Percentiles rank a stretch among this genome's conserved stretches.
phyloP scores from a whole-genome alignment of 1,140 invertebrate genomes.

The Pectinophora gossypiella region DNA sequence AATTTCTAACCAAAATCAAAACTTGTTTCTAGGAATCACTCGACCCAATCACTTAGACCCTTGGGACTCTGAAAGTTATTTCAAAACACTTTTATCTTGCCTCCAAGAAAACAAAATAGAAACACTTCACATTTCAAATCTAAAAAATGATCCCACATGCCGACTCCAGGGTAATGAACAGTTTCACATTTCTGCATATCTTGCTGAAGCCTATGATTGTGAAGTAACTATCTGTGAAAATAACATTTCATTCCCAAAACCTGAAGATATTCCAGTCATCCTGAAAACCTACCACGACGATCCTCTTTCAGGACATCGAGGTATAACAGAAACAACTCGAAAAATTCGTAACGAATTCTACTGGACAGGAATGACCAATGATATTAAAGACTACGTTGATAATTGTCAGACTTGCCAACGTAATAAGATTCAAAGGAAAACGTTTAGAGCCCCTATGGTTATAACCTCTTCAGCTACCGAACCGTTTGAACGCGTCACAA shows the following conservation, averaged over 20 bases:
- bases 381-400: constrained; percentile 41
- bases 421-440: constrained; percentile 41
- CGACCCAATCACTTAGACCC: constrained; percentile 24
- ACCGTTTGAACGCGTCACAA: constrained; percentile 43
- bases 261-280: constrained; percentile 39
- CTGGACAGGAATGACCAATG: constrained; percentile 46
- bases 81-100: constrained; percentile 19
- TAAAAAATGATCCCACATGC: constrained; percentile 23
- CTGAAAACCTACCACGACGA: constrained; percentile 45
- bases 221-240: constrained; percentile 27
- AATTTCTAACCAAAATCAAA: constrained; percentile 24
- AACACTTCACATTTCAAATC: constrained; percentile 17
- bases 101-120: constrained; percentile 15
- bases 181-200: constrained; percentile 20
- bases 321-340: constrained; percentile 42
- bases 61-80: constrained; percentile 33
- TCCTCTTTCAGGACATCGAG: constrained; percentile 37
- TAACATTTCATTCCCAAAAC: constrained; percentile 20
- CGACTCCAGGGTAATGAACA: constrained; percentile 26
- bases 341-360: constrained; percentile 36
- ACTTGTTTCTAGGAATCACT: constrained; percentile 17
- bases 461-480: constrained; percentile 37
- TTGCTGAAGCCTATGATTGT: constrained; percentile 15
- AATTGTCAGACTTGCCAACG: constrained; percentile 42
- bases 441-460: constrained; percentile 42